Evolutionary conservation across 2,797 vertebrate species (phyloP), one percentile per base, ranked within the genome.

Genomic region (Ibycter americanus): DNA sequence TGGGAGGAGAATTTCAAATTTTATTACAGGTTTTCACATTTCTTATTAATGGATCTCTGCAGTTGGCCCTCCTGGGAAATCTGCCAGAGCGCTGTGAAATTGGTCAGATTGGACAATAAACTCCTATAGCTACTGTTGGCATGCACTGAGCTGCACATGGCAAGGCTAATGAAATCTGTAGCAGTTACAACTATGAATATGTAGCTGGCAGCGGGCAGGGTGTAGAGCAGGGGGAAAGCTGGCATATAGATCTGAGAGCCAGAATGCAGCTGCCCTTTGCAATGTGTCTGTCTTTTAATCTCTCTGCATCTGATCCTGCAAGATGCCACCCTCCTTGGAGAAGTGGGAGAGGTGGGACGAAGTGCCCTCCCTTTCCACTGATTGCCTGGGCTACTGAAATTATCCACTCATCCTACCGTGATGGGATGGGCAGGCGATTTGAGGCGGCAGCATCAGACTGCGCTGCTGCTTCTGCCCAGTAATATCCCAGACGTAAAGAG

Each of bases 201-300:
- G 89, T 91, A 89, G 93, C 93, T 96, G 95, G 94, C 96, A 88
- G 87, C 20, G 0, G 76, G 87, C 55, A 90, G 85, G 42, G 51
- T 78, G 72, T 38, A 32, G 76, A 44, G 74, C 3, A 0, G 55
- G 46, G 40, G 40, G 27, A 46, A 81, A 92, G 66, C 92, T 96
- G 90, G 71, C 42, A 6, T 46, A 9, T 36, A 40, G 74, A 89
- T 93, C 91, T 68, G 78, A 91, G 91, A 82, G 85, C 61, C 73
- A 62, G 77, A 72, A 59, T 55, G 78, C 92, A 94, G 95, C 93
- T 93, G 77, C 79, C 46, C 67, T 94, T 77, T 86, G 87, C 80
- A 42, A 38, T 7, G 46, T 84, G 62, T 47, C 46, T 80, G 88
- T 32, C 89, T 93, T 70, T 47, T 47, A 40, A 76, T 52, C 78